Base-by-base conservation (phyloP, 2,797 vertebrate species). In the Astyanax mexicanus region DNA sequence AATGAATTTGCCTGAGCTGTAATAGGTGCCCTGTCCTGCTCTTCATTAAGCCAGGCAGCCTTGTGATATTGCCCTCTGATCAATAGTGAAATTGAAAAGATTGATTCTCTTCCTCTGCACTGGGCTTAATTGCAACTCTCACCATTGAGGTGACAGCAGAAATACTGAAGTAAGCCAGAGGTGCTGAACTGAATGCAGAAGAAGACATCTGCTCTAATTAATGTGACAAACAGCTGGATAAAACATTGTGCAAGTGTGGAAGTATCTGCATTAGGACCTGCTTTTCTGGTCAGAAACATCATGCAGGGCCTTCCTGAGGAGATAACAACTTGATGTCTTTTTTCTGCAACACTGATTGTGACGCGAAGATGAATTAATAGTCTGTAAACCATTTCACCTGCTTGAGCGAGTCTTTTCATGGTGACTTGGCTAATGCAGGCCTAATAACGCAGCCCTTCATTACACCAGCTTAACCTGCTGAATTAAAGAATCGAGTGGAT, bases 31-130 rank as follows among this genome's bases (percentile, higher is more conserved):
- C 58, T 44, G 66, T 68, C 29, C 61, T 54, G 25, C 47, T 84
- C 66, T 80, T 83, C 77, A 79, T 78, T 77, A 68, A 75, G 55
- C 27, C 64, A 15, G 44, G 67, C 29, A 47, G 40, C 65, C 38
- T 62, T 55, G 58, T 75, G 15, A 32, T 74, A 57, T 78, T 77
- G 49, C 55, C 61, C 52, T 71, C 52, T 80, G 80, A 77, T 83
- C 83, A 77, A 81, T 84, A 77, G 60, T 60, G 61, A 79, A 81
- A 82, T 81, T 78, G 71, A 78, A 76, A 51, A 57, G 35, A 72
- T 71, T 75, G 72, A 82, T 82, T 55, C 57, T 49, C 44, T 47
- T 62, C 47, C 42, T 40, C 69, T 23, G 13, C 40, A 44, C 47
- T 74, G 47, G 72, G 52, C 54, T 70, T 76, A 60, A 79, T 77